Evolutionary conservation across 1,140 invertebrate species (phyloP).

Genomic region (Trichonephila clavata): DNA sequence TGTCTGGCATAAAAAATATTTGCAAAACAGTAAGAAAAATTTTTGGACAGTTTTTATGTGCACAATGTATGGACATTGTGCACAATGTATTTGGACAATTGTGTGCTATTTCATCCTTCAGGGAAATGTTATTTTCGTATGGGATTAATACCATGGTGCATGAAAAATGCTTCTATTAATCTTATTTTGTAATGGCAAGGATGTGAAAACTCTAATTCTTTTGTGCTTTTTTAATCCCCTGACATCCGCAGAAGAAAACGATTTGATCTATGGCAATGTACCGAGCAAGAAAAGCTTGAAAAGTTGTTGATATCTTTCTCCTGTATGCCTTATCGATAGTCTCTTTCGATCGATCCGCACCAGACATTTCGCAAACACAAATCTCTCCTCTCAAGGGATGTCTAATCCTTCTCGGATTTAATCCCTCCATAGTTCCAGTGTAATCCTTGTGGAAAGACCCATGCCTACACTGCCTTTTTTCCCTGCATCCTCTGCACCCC

Average conservation of each 20-base stretch:
- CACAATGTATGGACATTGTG: too few relatives aligned
- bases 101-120: background rate
- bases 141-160: background rate
- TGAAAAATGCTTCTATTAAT: background rate
- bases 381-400: background rate
- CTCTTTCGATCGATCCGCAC: background rate
- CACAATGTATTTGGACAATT: background rate
- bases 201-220: background rate
- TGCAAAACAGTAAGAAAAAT: background rate
- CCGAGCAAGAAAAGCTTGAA: background rate
- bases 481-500: background rate
- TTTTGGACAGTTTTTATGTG: too few relatives aligned
- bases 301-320: slow-evolving; percentile 1
- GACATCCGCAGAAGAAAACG: background rate
- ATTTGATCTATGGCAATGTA: background rate
- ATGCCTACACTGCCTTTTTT: slow-evolving; percentile 7
- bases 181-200: background rate
- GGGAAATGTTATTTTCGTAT: background rate
- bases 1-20: background rate
- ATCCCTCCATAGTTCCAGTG: slow-evolving; percentile 28
- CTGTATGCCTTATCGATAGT: background rate
- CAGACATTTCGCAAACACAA: slow-evolving; percentile 32
- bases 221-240: background rate
- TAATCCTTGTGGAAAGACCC: slow-evolving; percentile 28
- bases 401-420: slow-evolving; percentile 38